Evolutionary conservation across 2,888 invertebrate species (phyloP).

Genomic region (Drosophila siamana): DNA sequence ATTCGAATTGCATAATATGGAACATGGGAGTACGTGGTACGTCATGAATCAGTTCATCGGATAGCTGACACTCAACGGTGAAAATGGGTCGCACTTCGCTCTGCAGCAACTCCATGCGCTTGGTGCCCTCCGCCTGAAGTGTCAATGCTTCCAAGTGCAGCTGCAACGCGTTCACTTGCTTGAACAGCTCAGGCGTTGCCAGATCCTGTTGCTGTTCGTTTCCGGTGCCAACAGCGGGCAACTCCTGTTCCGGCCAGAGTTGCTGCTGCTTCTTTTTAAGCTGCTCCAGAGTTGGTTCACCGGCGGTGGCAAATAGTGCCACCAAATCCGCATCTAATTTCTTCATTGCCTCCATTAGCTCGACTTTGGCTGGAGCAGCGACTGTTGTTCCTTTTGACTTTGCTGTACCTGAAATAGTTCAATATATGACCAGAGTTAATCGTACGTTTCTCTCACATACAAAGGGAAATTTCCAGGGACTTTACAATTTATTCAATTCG

Average conservation of each 20-base stretch:
- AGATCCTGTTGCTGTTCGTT: constrained; percentile 3
- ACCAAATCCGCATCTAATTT: constrained; percentile 82
- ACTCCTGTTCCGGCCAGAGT: constrained; percentile 51
- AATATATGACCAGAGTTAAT: constrained; percentile 4
- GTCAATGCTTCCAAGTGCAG: constrained; percentile 82
- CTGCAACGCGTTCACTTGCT: constrained; percentile 72
- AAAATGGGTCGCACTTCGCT: constrained; percentile 82
- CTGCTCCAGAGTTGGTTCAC: constrained; percentile 63
- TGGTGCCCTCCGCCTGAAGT: constrained; percentile 81
- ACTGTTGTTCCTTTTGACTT: constrained; percentile 41
- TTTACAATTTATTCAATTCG: constrained; percentile 44
- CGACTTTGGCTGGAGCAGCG: constrained; percentile 68
- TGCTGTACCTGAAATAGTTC: constrained; percentile 52
- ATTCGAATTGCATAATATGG: constrained; percentile 83
- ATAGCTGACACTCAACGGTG: constrained; percentile 82
- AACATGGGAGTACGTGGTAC: constrained; percentile 79
- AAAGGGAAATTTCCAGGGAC: constrained; percentile 5
- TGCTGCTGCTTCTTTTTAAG: constrained; percentile 49
- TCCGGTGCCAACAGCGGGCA: constrained; percentile 12
- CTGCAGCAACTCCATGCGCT: constrained; percentile 79
- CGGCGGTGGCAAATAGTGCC: constrained; percentile 77
- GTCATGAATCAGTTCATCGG: constrained; percentile 74
- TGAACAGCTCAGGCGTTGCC: constrained; percentile 69
- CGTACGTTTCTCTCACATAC: not conserved
- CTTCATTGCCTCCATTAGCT: constrained; percentile 83